Evolutionary conservation across 2,113 vertebrate species (phyloP).

Genomic region (Chloropsis hardwickii): DNA sequence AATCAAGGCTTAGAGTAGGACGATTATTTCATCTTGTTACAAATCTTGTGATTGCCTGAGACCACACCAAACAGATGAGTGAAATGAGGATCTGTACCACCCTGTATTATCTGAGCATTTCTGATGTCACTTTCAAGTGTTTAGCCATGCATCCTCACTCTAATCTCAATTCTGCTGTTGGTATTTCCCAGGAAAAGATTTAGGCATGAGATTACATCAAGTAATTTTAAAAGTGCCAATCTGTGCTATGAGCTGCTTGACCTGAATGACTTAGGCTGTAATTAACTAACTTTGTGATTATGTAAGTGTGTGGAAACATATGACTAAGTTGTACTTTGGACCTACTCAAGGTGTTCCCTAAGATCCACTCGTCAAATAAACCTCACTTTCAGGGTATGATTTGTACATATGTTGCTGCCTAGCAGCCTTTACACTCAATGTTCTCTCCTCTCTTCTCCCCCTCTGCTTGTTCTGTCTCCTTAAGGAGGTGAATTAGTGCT

Average conservation of each 20-base stretch:
- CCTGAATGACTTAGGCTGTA: neutral
- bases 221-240: neutral
- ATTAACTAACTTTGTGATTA: neutral
- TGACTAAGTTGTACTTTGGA: slow-evolving; percentile 28
- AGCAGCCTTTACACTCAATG: neutral
- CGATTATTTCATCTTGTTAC: neutral
- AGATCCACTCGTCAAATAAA: neutral
- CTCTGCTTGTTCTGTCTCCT: neutral
- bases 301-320: neutral
- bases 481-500: neutral
- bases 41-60: neutral
- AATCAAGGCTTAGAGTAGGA: neutral
- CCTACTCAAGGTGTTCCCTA: neutral
- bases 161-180: neutral
- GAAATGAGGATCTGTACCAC: neutral
- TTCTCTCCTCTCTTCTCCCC: neutral
- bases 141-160: neutral
- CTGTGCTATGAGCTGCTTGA: neutral
- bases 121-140: neutral
- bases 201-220: neutral
- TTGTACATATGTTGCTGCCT: neutral
- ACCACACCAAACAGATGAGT: accelerated
- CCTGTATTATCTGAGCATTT: neutral
- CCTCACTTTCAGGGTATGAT: neutral
- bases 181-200: neutral